Base-by-base conservation (phyloP, 2,888 invertebrate genomes). In the Cerastis leucographa region DNA sequence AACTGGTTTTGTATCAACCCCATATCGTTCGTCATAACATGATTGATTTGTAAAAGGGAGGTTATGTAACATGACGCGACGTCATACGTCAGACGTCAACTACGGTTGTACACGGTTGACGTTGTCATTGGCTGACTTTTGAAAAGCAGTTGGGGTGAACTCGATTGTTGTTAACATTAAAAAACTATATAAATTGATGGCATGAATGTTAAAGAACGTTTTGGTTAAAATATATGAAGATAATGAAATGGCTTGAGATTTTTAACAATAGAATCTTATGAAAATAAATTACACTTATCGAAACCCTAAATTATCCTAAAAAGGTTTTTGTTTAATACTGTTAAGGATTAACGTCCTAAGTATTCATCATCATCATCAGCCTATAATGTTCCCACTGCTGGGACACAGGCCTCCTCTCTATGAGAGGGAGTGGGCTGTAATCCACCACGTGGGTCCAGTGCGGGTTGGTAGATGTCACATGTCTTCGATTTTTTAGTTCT, bases 61-160 rank as follows among this genome's bases (percentile, higher is more conserved):
- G 9, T 2, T 25, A 25, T 19, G 35, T 9, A 35, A n/a, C 49
- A 49, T 14, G 42, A 7, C 19, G n/a, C 8, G 42, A n/a, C 29
- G 51, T 74, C 51, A 74, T 5, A 49, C 56, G 29, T 51, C n/a
- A 35, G 19, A 76, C 19, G n/a, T 62, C 51, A 62, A 7, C n/a
- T 29, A 61, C 77, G 62, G 42, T 75, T 42, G n/a, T n/a, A 51
- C 3, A n/a, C 22, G 40, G 40, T 29, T 29, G 12, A 59, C 49
- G 25, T n/a, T n/a, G 49, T 5, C 35, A n/a, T 25, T 25, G 12
- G 35, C 19, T 54, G 56, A 49, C 19, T 22, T 25, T 74, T 74
- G 76, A 59, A 46, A 25, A 59, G 46, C 59, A 25, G 19, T 73
- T 44, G n/a, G 1, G 19, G 44, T 12, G 6, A 66, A 19, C 25